phyloP scores from a whole-genome alignment of 2,797 vertebrate species.

The Sardinella longiceps region DNA sequence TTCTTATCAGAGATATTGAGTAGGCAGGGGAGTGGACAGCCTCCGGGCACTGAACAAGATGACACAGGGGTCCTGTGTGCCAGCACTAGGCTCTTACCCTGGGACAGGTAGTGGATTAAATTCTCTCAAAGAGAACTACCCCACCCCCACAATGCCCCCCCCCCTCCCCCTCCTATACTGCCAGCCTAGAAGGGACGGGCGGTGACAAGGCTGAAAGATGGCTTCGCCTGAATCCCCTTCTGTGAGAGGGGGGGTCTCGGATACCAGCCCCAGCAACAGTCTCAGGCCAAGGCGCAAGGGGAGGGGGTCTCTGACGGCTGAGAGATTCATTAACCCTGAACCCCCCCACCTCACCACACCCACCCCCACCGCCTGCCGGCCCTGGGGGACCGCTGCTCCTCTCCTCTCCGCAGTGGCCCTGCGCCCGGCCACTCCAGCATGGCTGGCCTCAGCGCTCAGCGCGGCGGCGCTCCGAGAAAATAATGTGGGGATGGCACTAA shows the following conservation, averaged over 20 bases:
- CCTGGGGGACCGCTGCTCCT: slow-evolving; percentile 4
- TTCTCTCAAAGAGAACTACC: slow-evolving; percentile 52
- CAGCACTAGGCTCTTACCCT: slow-evolving; percentile 52
- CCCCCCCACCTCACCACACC: slow-evolving; percentile 46
- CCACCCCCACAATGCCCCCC: slow-evolving; percentile 29
- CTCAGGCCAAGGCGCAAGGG: background rate
- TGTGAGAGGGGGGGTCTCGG: slow-evolving; percentile 52
- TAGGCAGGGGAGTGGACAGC: slow-evolving; percentile 61
- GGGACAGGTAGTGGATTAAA: slow-evolving; percentile 62
- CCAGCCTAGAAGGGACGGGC: slow-evolving; percentile 28
- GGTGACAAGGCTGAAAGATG: slow-evolving; percentile 69
- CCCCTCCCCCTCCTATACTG: slow-evolving; percentile 6
- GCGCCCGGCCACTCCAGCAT: background rate
- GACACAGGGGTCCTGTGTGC: slow-evolving; percentile 52
- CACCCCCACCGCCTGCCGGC: slow-evolving; percentile 42
- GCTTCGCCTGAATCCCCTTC: slow-evolving; percentile 65
- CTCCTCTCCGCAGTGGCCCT: background rate
- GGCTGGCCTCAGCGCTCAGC: slow-evolving; percentile 54
- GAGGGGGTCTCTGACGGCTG: slow-evolving; percentile 56
- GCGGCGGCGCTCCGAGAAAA: slow-evolving; percentile 66
- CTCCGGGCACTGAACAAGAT: slow-evolving; percentile 55
- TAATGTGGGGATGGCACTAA: slow-evolving; percentile 21
- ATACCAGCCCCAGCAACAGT: background rate
- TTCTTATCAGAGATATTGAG: slow-evolving; percentile 69
- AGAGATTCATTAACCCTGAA: slow-evolving; percentile 59